Evolutionary conservation across 2,888 invertebrate species (phyloP), one percentile per base, ranked within the genome.

Genomic region (Dyspetes luteomarginatus): DNA sequence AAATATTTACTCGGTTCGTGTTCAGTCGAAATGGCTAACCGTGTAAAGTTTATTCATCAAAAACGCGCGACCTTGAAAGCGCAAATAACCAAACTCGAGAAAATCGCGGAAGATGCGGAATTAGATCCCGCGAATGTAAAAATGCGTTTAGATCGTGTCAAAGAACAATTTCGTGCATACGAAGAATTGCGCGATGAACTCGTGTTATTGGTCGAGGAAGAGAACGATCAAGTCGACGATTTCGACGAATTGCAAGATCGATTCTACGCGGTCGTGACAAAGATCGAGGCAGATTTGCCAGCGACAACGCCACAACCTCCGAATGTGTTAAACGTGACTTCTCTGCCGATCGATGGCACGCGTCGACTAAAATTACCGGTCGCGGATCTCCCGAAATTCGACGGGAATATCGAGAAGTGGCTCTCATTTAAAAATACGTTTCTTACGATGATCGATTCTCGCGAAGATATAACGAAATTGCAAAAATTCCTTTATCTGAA

Each of bases 381-480:
- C 0, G 55, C 77, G 0, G 68, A 77, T 17, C 48, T 81, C 4
- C 68, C 73, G 17, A 73, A 60, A 0, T 81, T 73, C 43, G 4
- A 81, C 56, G 81, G 68, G 5, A 17, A 62, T 3, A 19, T 73
- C 26, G 68, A 81, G 0, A 68, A 73, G n/a, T 78, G 73, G 73
- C 17, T 83, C 3, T 79, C 77, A 4, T 86, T 85, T 41, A 81
- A 81, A 64, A 82, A 84, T 62, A 65, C 82, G 0, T 81, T 81
- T 19, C 28, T 58, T 0, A 74, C 71, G 7, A 69, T 81, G 65
- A 69, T 81, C 24, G 73, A 74, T 43, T 73, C 77, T 4, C 68
- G 73, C 28, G 64, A 82, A 0, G 71, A 81, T 17, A 50, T 82
- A 7, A 77, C 80, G 0, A 56, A 26, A n/a, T 12, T 78, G 4